phyloP scores from a whole-genome alignment of 2,797 vertebrate genomes.

The Microcaecilia unicolor region DNA sequence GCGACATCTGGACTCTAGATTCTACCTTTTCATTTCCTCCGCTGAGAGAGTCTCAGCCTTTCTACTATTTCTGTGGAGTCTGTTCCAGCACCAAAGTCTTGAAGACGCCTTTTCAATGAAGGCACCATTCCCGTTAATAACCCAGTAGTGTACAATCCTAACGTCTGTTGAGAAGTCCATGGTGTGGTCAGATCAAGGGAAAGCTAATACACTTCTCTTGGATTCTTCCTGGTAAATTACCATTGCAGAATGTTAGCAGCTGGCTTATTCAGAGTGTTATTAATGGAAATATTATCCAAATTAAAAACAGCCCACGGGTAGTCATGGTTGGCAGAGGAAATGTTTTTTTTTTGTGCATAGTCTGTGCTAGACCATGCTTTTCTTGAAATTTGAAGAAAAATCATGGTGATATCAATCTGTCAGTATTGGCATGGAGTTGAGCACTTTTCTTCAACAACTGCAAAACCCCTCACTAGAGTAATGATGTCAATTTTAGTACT shows the following conservation, averaged over 20 bases:
- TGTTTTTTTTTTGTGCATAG: background rate
- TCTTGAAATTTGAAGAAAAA: too few species aligned
- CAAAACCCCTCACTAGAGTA: too few species aligned
- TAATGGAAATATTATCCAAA: slow-evolving; percentile 3
- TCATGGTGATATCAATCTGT: too few species aligned
- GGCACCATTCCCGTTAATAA: slow-evolving; percentile 21
- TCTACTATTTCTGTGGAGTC: slow-evolving; percentile 19
- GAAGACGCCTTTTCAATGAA: slow-evolving; percentile 17
- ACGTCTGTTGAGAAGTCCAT: slow-evolving; percentile 27
- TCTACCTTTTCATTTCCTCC: slow-evolving; percentile 27
- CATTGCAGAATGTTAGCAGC: slow-evolving; percentile 1
- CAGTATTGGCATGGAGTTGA: too few species aligned
- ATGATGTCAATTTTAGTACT: too few species aligned
- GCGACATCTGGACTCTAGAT: slow-evolving; percentile 28
- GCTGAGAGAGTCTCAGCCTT: slow-evolving; percentile 26
- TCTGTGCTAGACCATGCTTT: too few species aligned
- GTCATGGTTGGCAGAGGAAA: background rate
- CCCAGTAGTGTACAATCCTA: slow-evolving; percentile 31
- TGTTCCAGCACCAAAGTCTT: slow-evolving; percentile 22
- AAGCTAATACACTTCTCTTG: slow-evolving; percentile 6
- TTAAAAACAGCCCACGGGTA: slow-evolving; percentile 7
- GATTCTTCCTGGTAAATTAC: slow-evolving; percentile 12
- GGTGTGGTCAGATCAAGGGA: slow-evolving; percentile 21
- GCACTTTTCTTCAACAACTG: too few species aligned
- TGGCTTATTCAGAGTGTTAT: slow-evolving; percentile 6